Base-by-base conservation (phyloP, 1,140 invertebrate species). In the Hyposmocoma kahamanoa region DNA sequence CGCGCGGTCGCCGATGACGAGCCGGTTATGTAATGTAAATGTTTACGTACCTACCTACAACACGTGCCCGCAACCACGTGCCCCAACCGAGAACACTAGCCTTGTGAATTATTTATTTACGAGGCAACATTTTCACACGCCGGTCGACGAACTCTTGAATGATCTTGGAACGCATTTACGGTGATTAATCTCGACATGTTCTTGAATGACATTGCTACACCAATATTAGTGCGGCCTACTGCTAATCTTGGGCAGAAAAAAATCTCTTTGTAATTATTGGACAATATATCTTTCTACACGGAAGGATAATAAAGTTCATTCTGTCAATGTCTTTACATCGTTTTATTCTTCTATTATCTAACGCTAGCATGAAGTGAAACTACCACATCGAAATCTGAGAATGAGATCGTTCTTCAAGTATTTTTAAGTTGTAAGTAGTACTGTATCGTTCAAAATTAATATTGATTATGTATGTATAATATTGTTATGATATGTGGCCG, bases 31-130 rank as follows among this genome's bases (percentile, higher is more conserved):
- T 80, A 82, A 84, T 79, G 77, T 81, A 74, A 81, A 82, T 77
- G 77, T 84, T 84, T 82, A 82, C 76, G 78, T 80, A 80, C 73
- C 67, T 73, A 72, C 70, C 67, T 73, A 72, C 69, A 65, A 74
- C 80, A 80, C 78, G 81, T 83, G 81, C 67, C 64, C 62, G 68
- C 63, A 49, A 66, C 72, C 78, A 83, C 78, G 81, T 83, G 81
- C 72, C 72, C 69, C 64, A 65, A 53, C 64, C 62, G 71, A 73
- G 76, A 84, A 79, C 73, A 84, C 81, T 81, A 84, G 78, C 81
- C 78, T 84, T 84, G 81, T 84, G 78, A 84, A 84, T 84, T 84
- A 84, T 84, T 84, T 84, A 84, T 84, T 84, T 84, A 82, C 79
- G 81, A 83, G 50, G 43, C 75, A 78, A 79, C 77, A 84, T 83